A percentile compares a stretch with the other conserved stretches of the same genome.
Conservation (phyloP, 2,797 vertebrate genomes). For the Prunella strophiata region DNA sequence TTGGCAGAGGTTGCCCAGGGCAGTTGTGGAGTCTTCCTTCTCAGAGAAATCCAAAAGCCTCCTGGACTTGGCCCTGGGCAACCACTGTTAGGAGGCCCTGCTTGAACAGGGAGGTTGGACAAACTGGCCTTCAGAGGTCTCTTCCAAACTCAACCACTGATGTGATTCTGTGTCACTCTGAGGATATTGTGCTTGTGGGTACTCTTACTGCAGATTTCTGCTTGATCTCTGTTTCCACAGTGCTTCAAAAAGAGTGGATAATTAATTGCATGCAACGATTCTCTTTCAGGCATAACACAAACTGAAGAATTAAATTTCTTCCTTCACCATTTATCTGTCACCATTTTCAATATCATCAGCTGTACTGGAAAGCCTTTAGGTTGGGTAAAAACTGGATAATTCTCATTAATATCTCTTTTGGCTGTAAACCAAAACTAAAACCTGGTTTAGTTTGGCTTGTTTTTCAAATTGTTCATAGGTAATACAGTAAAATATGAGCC, state of each 20-base stretch:
- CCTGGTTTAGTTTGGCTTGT: neutral
- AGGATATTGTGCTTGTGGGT: neutral
- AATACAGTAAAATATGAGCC: neutral
- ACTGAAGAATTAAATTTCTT: neutral
- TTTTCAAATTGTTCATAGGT: neutral
- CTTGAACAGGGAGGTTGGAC: neutral
- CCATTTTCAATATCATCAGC: neutral
- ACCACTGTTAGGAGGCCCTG: neutral
- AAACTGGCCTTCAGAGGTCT: neutral
- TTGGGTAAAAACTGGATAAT: neutral
- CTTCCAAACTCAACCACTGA: neutral
- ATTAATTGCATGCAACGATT: neutral
- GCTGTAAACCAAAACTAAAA: constrained; percentile 24
- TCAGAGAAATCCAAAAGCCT: neutral
- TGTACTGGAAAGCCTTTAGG: constrained; percentile 18
- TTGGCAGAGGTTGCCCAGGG: neutral
- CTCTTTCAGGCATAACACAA: neutral
- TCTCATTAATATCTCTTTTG: constrained; percentile 21
- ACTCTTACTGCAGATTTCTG: neutral
- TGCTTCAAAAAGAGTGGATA: neutral
- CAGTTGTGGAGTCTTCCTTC: neutral
- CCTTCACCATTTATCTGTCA: neutral
- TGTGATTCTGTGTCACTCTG: neutral
- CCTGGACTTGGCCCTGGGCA: neutral
- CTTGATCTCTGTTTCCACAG: neutral